Conservation (phyloP, 2,888 invertebrate species). For the Molorchus minor region DNA sequence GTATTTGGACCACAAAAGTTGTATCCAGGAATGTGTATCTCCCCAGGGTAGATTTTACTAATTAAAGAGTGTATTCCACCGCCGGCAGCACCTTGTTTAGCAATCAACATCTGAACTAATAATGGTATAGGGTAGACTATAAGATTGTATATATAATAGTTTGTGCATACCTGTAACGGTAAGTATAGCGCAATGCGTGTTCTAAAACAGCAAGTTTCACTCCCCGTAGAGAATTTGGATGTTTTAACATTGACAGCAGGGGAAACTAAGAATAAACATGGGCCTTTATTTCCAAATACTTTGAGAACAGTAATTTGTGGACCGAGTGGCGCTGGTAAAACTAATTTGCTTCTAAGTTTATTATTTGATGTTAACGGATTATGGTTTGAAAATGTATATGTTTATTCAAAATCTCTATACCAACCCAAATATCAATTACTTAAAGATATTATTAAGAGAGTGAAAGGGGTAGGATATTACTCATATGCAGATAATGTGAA, state of each 20-base stretch:
- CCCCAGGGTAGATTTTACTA: neutral
- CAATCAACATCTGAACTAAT: neutral
- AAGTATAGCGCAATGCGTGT: neutral
- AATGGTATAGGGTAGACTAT: neutral
- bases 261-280: too few species aligned
- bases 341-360: neutral
- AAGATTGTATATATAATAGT: neutral
- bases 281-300: neutral
- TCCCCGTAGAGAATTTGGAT: slow-evolving; percentile 12
- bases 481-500: slow-evolving; percentile 25
- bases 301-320: neutral
- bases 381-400: too few species aligned
- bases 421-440: neutral
- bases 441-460: slow-evolving; percentile 16
- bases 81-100: neutral
- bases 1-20: neutral
- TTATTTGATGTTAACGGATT: too few species aligned
- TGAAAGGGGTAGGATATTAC: slow-evolving; percentile 32
- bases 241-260: too few species aligned
- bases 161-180: neutral
- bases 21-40: neutral
- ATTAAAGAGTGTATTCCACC: neutral
- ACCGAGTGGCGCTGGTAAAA: neutral
- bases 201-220: slow-evolving; percentile 1
- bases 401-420: neutral